Conservation (phyloP, 2,888 invertebrate genomes). For the Parasteatoda lunata region DNA sequence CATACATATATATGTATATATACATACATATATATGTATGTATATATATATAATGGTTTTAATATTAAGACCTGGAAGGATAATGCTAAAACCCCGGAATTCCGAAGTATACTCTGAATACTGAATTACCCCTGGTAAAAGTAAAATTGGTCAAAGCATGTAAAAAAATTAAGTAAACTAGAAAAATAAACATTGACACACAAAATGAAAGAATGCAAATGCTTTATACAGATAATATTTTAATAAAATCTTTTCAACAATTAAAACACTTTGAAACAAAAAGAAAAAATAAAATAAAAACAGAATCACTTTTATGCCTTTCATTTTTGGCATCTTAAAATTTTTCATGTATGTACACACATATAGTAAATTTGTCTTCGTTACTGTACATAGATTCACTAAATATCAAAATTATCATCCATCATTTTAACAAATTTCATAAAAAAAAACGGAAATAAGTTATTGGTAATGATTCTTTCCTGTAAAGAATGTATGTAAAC, state of each 20-base stretch:
- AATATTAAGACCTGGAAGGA: too few relatives aligned
- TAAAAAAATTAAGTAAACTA: neutral
- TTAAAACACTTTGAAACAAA: constrained; percentile 65
- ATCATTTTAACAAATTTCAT: constrained; percentile 41
- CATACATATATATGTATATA: too few relatives aligned
- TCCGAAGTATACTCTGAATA: too few relatives aligned
- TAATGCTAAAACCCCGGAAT: too few relatives aligned
- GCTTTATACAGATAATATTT: constrained; percentile 61
- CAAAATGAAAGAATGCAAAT: neutral
- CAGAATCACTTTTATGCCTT: constrained; percentile 55
- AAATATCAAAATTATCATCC: constrained; percentile 65
- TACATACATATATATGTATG: too few relatives aligned
- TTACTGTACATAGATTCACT: constrained; percentile 57
- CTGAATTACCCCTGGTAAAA: too few relatives aligned
- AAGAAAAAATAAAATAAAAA: neutral
- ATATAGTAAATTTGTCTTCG: constrained; percentile 42
- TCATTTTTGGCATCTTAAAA: constrained; percentile 61
- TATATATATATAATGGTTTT: too few relatives aligned
- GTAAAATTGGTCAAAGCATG: too few relatives aligned
- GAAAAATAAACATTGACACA: neutral
- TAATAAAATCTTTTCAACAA: constrained; percentile 65
- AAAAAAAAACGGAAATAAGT: constrained; percentile 19
- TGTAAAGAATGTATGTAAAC: neutral
- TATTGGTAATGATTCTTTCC: neutral
- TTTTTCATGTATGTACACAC: constrained; percentile 57